phyloP scores from a whole-genome alignment of 2,888 invertebrate species.

The Eupithecia dodoneata region DNA sequence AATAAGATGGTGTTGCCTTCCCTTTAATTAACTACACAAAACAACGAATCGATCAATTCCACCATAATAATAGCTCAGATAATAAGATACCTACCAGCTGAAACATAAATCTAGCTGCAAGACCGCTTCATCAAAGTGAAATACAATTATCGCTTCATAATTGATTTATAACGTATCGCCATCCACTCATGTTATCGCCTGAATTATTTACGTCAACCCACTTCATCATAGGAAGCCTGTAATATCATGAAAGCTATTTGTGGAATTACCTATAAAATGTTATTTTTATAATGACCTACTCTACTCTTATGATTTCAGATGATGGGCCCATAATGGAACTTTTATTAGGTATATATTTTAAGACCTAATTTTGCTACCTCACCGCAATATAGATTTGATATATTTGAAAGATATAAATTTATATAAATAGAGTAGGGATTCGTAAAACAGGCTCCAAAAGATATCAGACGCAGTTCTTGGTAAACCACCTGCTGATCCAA shows the following conservation, averaged over 20 bases:
- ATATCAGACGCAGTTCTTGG: too few species aligned
- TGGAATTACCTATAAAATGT: background rate
- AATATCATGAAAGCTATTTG: constrained; percentile 10
- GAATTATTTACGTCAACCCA: constrained; percentile 12
- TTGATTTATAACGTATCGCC: constrained; percentile 1
- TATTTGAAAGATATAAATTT: too few species aligned
- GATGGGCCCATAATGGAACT: background rate
- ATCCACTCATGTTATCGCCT: background rate
- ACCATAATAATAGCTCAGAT: background rate
- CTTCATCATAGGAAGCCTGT: constrained; percentile 33
- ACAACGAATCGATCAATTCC: background rate
- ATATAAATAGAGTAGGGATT: too few species aligned
- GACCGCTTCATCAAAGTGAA: background rate
- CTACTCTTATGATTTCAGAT: background rate
- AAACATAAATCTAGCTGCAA: background rate
- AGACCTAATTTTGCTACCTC: too few species aligned
- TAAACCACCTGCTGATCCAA: too few species aligned
- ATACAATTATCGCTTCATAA: constrained; percentile 7
- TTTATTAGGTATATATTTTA: too few species aligned
- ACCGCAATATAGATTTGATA: too few species aligned
- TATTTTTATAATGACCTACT: background rate
- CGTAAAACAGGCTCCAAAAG: too few species aligned
- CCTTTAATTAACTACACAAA: background rate
- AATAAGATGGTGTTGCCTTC: background rate
- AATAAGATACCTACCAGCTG: background rate